Evolutionary conservation across 2,888 invertebrate species (phyloP).

Genomic region (Trissonchulus latispiculum): DNA sequence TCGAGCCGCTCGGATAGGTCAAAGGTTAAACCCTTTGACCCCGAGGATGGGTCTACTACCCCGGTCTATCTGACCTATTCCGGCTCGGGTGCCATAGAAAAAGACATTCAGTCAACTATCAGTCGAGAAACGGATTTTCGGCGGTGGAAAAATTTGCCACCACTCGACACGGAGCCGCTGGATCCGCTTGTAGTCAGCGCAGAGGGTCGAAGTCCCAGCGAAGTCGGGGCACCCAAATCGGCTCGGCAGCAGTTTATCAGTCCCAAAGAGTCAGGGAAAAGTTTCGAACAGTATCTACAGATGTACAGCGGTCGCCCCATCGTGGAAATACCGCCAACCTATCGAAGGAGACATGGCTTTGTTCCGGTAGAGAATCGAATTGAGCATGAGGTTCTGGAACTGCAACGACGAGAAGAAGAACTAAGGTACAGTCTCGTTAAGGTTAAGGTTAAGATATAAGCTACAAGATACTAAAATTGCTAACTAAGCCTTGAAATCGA

Average conservation of each 20-base stretch:
- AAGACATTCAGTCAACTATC: not conserved
- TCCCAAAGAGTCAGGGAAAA: not conserved
- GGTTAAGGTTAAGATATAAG: no score
- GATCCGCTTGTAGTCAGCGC: not conserved
- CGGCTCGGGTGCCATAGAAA: not conserved
- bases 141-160: not conserved
- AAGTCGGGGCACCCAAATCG: no score
- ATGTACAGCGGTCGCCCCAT: not conserved
- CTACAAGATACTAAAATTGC: no score
- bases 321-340: not conserved
- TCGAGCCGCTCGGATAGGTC: not conserved
- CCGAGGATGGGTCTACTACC: not conserved
- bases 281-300: not conserved
- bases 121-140: not conserved
- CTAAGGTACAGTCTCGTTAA: conserved; percentile 17
- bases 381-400: conserved; percentile 10
- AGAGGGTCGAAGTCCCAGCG: not conserved
- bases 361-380: conserved; percentile 12
- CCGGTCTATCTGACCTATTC: not conserved
- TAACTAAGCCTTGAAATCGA: no score
- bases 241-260: not conserved
- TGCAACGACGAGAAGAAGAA: conserved; percentile 15
- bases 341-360: not conserved
- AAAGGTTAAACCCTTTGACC: not conserved
- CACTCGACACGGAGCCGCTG: not conserved